phyloP scores from a whole-genome alignment of 2,888 invertebrate species.

The Synergus japonicus region DNA sequence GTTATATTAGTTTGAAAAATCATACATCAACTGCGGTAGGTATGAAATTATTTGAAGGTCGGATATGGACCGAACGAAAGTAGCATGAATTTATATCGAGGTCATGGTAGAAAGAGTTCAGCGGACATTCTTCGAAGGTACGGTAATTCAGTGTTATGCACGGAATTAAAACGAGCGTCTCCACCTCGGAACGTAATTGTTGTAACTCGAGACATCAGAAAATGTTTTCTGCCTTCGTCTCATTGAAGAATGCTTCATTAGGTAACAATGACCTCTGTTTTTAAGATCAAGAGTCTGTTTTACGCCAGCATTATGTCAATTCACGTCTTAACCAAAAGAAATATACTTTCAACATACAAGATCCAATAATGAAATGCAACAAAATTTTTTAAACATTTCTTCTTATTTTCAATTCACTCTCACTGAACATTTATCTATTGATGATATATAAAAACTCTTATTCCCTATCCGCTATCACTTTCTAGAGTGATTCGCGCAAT shows the following conservation, averaged over 20 bases:
- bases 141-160: constrained; percentile 29
- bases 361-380: background rate
- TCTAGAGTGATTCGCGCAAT: constrained; percentile 1
- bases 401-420: background rate
- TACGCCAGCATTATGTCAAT: constrained; percentile 10
- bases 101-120: constrained; percentile 27
- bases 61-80: constrained; percentile 32
- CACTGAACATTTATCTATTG: background rate
- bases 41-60: constrained; percentile 31
- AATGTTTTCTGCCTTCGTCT: constrained; percentile 26
- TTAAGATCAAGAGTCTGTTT: background rate
- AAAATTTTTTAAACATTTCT: background rate
- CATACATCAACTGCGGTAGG: constrained; percentile 14
- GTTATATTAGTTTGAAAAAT: background rate
- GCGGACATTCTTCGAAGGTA: constrained; percentile 19
- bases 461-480: background rate
- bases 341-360: no score
- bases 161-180: constrained; percentile 29
- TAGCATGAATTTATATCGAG: constrained; percentile 35
- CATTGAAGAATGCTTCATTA: constrained; percentile 20
- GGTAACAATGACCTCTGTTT: background rate
- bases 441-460: background rate
- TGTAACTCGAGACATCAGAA: constrained; percentile 4
- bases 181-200: constrained; percentile 16
- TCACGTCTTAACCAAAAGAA: no score